Conservation (phyloP, 2,888 invertebrate species). For the Octodonta nipae region DNA sequence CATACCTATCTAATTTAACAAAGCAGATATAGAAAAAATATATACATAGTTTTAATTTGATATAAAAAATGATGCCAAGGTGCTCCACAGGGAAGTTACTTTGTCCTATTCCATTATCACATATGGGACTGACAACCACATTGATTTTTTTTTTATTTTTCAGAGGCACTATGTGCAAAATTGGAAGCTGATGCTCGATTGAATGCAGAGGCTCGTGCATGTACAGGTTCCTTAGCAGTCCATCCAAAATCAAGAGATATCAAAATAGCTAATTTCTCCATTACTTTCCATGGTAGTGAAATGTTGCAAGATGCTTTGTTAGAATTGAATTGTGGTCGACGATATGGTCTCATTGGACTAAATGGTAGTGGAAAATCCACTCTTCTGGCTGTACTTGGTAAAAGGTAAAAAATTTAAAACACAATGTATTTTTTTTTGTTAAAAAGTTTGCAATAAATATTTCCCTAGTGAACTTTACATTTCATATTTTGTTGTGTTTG, state of each 20-base stretch:
- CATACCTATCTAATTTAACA: no score
- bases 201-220: slow-evolving; percentile 84
- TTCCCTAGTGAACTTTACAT: no score
- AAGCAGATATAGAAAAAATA: no score
- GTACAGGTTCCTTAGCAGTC: slow-evolving; percentile 88
- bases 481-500: no score
- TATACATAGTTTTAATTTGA: no score
- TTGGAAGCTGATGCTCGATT: slow-evolving; percentile 82
- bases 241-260: slow-evolving; percentile 93
- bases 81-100: no score
- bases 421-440: no score
- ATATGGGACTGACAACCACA: no score
- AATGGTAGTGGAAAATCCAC: slow-evolving; percentile 99
- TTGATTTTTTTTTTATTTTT: slow-evolving; percentile 24
- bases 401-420: slow-evolving; percentile 24
- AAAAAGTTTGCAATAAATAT: no score
- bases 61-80: no score
- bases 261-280: slow-evolving; percentile 90
- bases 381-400: slow-evolving; percentile 77
- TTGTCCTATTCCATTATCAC: no score
- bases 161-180: slow-evolving; percentile 74
- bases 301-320: slow-evolving; percentile 88
- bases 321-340: slow-evolving; percentile 91
- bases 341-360: slow-evolving; percentile 93
- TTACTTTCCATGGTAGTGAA: slow-evolving; percentile 96